Evolutionary conservation across 2,888 invertebrate species (phyloP), one percentile per base, ranked within the genome.

Genomic region (Leptothorax acervorum): DNA sequence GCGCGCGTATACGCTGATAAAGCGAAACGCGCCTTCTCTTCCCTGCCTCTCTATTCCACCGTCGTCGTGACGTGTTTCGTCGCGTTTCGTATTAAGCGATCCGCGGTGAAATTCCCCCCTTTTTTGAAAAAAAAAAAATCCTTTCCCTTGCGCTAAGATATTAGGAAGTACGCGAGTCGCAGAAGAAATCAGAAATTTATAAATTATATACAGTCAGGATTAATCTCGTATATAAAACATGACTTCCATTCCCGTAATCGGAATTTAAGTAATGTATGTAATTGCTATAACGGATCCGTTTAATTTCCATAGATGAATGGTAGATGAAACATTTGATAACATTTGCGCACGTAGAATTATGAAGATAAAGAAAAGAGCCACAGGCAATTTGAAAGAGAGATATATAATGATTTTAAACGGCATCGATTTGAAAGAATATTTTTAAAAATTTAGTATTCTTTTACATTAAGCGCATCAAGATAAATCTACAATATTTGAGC

Each of bases 1-100:
- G 90, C 84, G 86, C 89, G 73, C 73, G 90, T 85, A 87, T 87
- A 91, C 89, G 89, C 93, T 93, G 94, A 94, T 93, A 94, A 94
- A 93, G 91, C 92, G 92, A 91, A 92, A 91, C 91, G 91, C 90
- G 88, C 86, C 82, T 89, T 88, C 81, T 78, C 76, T 62, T 78
- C 78, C 86, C 75, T 83, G 84, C 82, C 89, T 90, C 87, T 88
- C 90, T 90, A 87, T 87, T 87, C 85, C 83, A 81, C 68, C 70
- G 75, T 62, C 63, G 62, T 63, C 35, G 48, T 83, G 65, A 65
- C 75, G 53, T 35, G 57, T 60, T 62, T 31, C 62, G n/a, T 75
- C 74, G 74, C 78, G 73, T 76, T 79, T 31, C 12, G 51, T 82
- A 60, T 48, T 71, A 79, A 79, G 79, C 39, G 39, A 81, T 60